Conservation (phyloP, 1,140 invertebrate genomes). For the Heliconius congener region DNA sequence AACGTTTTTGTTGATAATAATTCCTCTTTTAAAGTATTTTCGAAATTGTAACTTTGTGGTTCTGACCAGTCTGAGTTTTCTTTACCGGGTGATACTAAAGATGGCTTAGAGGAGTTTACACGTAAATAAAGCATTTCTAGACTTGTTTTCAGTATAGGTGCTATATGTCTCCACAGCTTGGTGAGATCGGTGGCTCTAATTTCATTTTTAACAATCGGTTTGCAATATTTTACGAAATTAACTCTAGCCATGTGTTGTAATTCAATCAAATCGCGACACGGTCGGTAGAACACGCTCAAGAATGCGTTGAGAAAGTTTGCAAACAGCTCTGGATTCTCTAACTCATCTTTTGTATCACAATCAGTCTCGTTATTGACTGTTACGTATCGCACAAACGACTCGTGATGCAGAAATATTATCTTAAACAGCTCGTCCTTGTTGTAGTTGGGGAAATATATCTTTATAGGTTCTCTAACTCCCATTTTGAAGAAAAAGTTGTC, state of each 20-base stretch:
- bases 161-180: slow-evolving; percentile 89
- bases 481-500: slow-evolving; percentile 89
- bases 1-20: slow-evolving; percentile 81
- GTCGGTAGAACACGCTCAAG: slow-evolving; percentile 89
- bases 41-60: slow-evolving; percentile 52
- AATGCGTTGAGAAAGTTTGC: slow-evolving; percentile 90
- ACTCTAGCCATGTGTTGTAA: slow-evolving; percentile 86
- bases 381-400: slow-evolving; percentile 62
- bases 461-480: slow-evolving; percentile 87
- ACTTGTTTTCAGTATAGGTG: slow-evolving; percentile 87
- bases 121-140: slow-evolving; percentile 90
- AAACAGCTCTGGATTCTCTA: slow-evolving; percentile 85
- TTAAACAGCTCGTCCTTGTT: slow-evolving; percentile 88
- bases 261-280: slow-evolving; percentile 91
- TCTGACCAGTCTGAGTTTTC: slow-evolving; percentile 51
- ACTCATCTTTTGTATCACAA: slow-evolving; percentile 51
- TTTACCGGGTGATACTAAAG: slow-evolving; percentile 55
- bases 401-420: slow-evolving; percentile 83
- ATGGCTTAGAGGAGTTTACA: slow-evolving; percentile 73
- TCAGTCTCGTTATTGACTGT: slow-evolving; percentile 52
- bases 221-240: slow-evolving; percentile 88
- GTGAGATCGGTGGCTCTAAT: slow-evolving; percentile 83
- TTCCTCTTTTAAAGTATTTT: slow-evolving; percentile 72
- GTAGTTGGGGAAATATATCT: slow-evolving; percentile 91
- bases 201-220: slow-evolving; percentile 84